Evolutionary conservation across 2,797 vertebrate genomes (phyloP).

Genomic region (Lacerta viridis): DNA sequence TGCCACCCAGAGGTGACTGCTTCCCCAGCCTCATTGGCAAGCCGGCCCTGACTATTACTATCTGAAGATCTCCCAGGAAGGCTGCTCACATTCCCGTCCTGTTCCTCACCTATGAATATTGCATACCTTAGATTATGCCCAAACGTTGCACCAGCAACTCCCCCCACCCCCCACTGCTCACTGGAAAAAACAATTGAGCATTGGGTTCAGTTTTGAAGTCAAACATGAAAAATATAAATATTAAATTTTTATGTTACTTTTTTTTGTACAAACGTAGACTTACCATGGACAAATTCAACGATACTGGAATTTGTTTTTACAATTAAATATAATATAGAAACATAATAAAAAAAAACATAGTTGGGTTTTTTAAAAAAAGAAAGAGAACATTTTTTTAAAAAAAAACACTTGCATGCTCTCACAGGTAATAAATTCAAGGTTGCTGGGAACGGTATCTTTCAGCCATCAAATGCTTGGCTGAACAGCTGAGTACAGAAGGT

Average conservation of each 20-base stretch:
- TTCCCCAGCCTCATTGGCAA: no score
- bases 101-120: conserved; percentile 5
- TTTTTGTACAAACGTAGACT: no score
- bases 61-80: not conserved
- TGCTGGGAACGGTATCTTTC: no score
- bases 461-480: not conserved
- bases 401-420: no score
- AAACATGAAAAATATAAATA: conserved; percentile 59
- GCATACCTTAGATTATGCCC: conserved; percentile 62
- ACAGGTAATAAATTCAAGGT: no score
- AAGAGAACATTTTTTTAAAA: no score
- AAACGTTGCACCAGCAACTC: conserved; percentile 49
- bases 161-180: not conserved
- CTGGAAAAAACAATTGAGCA: conserved; percentile 60
- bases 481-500: not conserved
- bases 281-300: no score
- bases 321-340: not conserved
- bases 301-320: no score
- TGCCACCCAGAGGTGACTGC: no score
- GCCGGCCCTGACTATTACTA: not conserved
- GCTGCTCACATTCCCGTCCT: not conserved
- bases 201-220: conserved; percentile 52
- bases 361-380: no score
- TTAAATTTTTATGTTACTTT: not conserved
- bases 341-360: conserved; percentile 34